These are phyloP conservation scores for Polymixis lichenea DNA, from an alignment of 2,888 invertebrate species.

Conservation along the genomic window DNA sequence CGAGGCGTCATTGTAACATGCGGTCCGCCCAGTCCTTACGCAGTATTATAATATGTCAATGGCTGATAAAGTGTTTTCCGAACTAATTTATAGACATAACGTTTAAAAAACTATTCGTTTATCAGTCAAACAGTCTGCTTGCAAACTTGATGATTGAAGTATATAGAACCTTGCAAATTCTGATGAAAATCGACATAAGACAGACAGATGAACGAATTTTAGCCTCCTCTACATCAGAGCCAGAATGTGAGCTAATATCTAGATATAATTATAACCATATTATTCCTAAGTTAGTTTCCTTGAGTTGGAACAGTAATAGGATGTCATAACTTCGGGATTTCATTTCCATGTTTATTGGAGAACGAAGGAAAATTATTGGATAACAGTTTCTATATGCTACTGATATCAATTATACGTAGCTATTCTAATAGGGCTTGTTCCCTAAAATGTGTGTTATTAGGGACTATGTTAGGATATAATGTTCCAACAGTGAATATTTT, in stretches of 20 bases:
- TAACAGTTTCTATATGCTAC: not conserved
- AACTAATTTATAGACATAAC: not conserved
- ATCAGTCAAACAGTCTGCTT: not conserved
- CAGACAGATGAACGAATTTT: slow-evolving; percentile 3
- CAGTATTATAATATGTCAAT: too few relatives aligned
- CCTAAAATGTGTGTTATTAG: not conserved
- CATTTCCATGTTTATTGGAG: slow-evolving; percentile 18
- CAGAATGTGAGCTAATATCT: slow-evolving; percentile 11
- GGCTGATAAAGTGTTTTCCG: too few relatives aligned
- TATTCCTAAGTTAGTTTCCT: slow-evolving; percentile 21
- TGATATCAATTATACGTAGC: not conserved
- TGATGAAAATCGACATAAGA: not conserved
- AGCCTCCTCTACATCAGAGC: too few relatives aligned
- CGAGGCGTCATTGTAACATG: too few relatives aligned
- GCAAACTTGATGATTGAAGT: not conserved
- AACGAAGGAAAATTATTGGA: slow-evolving; percentile 5
- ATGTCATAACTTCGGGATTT: slow-evolving; percentile 30
- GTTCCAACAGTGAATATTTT: not conserved
- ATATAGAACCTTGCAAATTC: not conserved
- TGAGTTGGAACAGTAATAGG: slow-evolving; percentile 4
- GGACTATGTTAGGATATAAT: not conserved
- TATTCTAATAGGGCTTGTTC: not conserved
- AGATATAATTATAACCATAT: slow-evolving; percentile 37
- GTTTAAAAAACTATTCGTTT: not conserved
- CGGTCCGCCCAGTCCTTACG: too few relatives aligned